Conservation (phyloP, 1,140 invertebrate genomes). For the Drosophila nasuta region DNA sequence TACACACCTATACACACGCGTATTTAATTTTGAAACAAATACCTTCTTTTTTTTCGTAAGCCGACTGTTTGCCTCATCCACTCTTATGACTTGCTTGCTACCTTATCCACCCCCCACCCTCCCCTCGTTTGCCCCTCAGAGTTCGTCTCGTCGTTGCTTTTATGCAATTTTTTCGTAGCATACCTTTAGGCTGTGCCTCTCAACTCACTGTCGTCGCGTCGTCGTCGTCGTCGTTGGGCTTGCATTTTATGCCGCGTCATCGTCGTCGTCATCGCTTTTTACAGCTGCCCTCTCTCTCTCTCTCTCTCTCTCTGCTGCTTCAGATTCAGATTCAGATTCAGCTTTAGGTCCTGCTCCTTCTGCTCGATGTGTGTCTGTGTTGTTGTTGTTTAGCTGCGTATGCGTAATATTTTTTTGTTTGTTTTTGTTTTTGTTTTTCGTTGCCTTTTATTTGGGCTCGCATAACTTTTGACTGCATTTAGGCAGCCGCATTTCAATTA, state of each 20-base stretch:
- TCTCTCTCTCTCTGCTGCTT: not conserved
- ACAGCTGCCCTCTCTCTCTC: not conserved
- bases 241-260: conserved; percentile 62
- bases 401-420: conserved; percentile 59
- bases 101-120: not conserved
- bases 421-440: conserved; percentile 28
- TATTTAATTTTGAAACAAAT: conserved; percentile 80
- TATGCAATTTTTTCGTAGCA: conserved; percentile 70
- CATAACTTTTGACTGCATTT: conserved; percentile 74
- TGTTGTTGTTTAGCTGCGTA: conserved; percentile 53
- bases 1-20: conserved; percentile 33
- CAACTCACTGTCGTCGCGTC: conserved; percentile 48
- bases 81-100: conserved; percentile 6
- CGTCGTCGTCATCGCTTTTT: conserved; percentile 14
- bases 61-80: conserved; percentile 8
- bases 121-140: not conserved
- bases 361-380: conserved; percentile 11
- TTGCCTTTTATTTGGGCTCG: conserved; percentile 50
- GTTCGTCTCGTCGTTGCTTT: conserved; percentile 37
- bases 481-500: conserved; percentile 55
- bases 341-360: not conserved
- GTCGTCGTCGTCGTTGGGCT: conserved; percentile 49
- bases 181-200: conserved; percentile 68
- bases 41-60: conserved; percentile 40
- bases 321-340: too few species aligned